Percentiles rank a stretch among this genome's conserved stretches.
Conservation (phyloP, 37 sponge, comb jelly and placozoan species). For the Ephydatia muelleri region DNA sequence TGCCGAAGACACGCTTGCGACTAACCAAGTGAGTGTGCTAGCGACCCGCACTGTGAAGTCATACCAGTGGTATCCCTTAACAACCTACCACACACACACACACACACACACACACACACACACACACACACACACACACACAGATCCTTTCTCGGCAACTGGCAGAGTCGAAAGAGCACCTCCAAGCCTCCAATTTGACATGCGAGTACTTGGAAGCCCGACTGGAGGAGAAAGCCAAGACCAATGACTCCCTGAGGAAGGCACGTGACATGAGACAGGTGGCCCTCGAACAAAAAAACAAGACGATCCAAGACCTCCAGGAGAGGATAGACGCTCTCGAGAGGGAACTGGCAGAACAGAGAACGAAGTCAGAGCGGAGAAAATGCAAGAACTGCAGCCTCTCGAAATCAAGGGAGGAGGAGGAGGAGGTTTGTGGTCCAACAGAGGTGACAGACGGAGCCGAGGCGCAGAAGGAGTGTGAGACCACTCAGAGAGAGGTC, state of each 20-base stretch:
- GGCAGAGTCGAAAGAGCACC: not conserved
- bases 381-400: no score
- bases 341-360: not conserved
- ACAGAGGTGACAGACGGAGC: not conserved
- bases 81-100: no score
- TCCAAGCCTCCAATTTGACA: slow-evolving; percentile 33
- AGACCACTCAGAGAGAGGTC: not conserved
- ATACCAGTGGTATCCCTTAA: no score
- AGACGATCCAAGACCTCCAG: slow-evolving; percentile 12
- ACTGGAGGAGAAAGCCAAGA: slow-evolving; percentile 46
- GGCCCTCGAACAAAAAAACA: slow-evolving; percentile 19
- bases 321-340: slow-evolving; percentile 26
- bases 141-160: no score
- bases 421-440: not conserved
- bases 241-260: slow-evolving; percentile 27
- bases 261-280: not conserved
- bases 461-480: not conserved
- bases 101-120: no score
- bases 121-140: no score
- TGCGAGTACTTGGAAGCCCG: slow-evolving; percentile 68
- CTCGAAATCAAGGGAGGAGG: not conserved
- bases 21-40: slow-evolving; percentile 56
- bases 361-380: not conserved
- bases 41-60: no score
- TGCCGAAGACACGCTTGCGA: slow-evolving; percentile 52